Percentiles rank a stretch among this genome's conserved stretches.
Conservation (phyloP, 1,140 invertebrate species). For the Psix sp. region DNA sequence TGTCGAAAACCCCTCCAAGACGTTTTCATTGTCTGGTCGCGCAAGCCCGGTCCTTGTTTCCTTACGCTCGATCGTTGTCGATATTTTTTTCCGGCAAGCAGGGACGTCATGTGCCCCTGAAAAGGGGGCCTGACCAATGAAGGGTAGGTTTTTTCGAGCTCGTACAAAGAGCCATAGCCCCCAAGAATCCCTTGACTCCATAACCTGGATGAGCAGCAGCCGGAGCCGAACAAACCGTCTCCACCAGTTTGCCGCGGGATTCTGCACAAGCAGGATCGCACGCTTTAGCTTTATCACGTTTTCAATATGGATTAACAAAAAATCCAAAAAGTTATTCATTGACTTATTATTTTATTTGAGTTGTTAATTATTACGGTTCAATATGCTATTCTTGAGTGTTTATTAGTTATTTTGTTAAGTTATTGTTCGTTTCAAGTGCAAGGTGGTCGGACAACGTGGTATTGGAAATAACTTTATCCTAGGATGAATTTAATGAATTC, state of each 20-base stretch:
- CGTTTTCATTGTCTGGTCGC: conserved; percentile 64
- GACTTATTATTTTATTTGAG: too few relatives aligned
- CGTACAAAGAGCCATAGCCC: conserved; percentile 67
- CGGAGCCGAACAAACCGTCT: conserved; percentile 61
- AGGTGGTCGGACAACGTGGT: too few relatives aligned
- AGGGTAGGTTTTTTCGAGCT: conserved; percentile 69
- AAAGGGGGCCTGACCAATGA: conserved; percentile 63
- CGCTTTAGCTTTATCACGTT: too few relatives aligned
- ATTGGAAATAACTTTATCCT: too few relatives aligned
- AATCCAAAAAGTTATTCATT: too few relatives aligned
- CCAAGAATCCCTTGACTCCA: conserved; percentile 74
- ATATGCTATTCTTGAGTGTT: too few relatives aligned
- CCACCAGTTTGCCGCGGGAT: conserved; percentile 72
- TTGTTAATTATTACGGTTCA: too few relatives aligned
- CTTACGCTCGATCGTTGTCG: background rate
- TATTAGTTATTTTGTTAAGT: too few relatives aligned
- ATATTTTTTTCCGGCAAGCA: conserved; percentile 10
- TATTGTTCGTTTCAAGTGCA: too few relatives aligned
- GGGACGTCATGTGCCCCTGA: conserved; percentile 44
- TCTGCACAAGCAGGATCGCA: conserved; percentile 61
- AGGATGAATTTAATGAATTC: too few relatives aligned
- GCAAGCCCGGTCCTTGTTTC: conserved; percentile 26
- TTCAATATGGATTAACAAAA: too few relatives aligned
- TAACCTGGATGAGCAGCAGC: conserved; percentile 71
- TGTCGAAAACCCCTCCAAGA: conserved; percentile 69